Percentiles rank a stretch among this genome's conserved stretches.
Conservation (phyloP, 2,797 vertebrate species). For the Loriculus beryllinus region DNA sequence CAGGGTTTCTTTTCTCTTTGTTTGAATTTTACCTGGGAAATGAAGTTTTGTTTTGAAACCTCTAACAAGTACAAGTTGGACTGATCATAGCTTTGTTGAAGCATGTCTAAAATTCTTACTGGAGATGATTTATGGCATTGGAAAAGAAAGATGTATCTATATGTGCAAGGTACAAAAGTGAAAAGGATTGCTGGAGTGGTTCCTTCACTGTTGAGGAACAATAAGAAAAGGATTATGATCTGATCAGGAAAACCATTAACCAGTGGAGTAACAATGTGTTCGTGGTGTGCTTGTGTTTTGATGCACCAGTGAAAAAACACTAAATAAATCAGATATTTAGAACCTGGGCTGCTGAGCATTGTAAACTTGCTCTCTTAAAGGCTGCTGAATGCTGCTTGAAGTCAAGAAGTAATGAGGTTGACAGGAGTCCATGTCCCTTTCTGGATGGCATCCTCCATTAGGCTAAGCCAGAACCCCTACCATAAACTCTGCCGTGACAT, state of each 20-base stretch:
- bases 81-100: neutral
- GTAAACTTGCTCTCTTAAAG: neutral
- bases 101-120: neutral
- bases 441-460: neutral
- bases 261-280: neutral
- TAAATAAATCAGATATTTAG: neutral
- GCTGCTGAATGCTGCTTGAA: neutral
- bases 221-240: neutral
- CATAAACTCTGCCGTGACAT: rapidly evolving
- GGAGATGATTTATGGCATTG: neutral
- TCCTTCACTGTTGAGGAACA: neutral
- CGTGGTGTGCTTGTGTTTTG: neutral
- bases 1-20: neutral
- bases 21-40: neutral
- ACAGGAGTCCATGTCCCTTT: neutral
- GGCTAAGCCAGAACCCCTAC: neutral
- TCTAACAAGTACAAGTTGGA: neutral
- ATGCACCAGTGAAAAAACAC: neutral
- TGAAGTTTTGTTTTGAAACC: neutral
- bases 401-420: neutral
- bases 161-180: neutral
- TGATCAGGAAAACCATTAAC: neutral
- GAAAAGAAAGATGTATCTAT: neutral
- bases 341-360: neutral
- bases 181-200: neutral